A percentile compares a stretch with the other conserved stretches of the same genome.
phyloP scores from a whole-genome alignment of 2,797 vertebrate genomes.

The Propithecus deckenii region DNA sequence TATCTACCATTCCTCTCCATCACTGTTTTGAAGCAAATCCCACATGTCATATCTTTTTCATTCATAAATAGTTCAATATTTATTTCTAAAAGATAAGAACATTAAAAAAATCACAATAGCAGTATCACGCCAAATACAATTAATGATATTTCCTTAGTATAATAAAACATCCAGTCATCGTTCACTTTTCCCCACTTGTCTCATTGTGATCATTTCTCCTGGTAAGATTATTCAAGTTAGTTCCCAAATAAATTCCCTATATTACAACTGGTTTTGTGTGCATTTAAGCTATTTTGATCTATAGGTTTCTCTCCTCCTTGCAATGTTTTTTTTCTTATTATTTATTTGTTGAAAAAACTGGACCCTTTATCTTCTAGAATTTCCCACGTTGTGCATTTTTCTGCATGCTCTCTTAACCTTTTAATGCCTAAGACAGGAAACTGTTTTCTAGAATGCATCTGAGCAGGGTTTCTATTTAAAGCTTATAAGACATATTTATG shows the following conservation, averaged over 20 bases:
- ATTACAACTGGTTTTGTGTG: background rate
- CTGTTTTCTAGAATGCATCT: background rate
- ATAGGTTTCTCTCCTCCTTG: background rate
- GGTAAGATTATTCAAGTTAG: background rate
- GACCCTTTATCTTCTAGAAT: background rate
- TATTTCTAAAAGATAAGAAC: slow-evolving; percentile 13
- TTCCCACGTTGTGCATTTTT: slow-evolving; percentile 11
- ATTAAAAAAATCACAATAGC: background rate
- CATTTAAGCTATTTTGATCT: background rate
- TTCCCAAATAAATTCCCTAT: background rate
- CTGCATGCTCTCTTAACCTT: background rate
- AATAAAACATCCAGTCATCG: background rate
- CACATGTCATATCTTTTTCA: background rate
- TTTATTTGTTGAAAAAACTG: background rate
- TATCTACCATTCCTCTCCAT: background rate
- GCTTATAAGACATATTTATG: background rate
- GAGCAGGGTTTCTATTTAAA: slow-evolving; percentile 6
- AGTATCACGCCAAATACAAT: background rate
- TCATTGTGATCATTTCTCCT: slow-evolving; percentile 9
- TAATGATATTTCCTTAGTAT: background rate
- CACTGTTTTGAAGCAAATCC: background rate
- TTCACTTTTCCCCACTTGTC: background rate
- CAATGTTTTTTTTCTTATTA: background rate
- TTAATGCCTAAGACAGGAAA: background rate
- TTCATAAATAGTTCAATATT: background rate